Percentiles rank a stretch among this genome's conserved stretches.
phyloP scores from a whole-genome alignment of 2,797 vertebrate genomes.

The Tolypeutes matacus region DNA sequence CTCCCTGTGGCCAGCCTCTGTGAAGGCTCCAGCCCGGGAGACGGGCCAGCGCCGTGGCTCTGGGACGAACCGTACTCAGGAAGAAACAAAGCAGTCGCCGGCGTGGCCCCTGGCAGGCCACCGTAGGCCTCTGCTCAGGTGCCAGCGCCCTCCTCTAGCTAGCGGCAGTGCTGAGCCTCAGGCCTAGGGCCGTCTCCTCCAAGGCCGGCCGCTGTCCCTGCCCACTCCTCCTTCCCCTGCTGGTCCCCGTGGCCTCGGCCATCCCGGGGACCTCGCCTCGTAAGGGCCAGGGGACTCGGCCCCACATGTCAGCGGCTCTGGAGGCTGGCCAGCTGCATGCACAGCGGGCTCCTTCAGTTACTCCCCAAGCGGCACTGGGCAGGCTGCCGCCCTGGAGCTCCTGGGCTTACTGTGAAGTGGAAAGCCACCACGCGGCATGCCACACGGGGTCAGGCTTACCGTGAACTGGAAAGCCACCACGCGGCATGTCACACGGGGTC shows the following conservation, averaged over 20 bases:
- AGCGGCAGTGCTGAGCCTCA: rapidly evolving
- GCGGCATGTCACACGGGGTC: not conserved
- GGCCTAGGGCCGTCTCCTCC: no score
- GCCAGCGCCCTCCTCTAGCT: no score
- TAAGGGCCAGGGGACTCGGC: not conserved
- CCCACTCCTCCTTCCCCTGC: not conserved
- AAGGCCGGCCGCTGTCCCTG: no score
- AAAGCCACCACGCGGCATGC: not conserved
- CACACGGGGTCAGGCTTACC: rapidly evolving
- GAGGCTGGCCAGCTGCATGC: no score
- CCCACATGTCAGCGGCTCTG: rapidly evolving
- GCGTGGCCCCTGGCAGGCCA: rapidly evolving
- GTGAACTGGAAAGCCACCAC: not conserved
- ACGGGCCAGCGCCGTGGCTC: rapidly evolving
- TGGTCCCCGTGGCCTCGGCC: not conserved
- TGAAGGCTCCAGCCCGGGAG: not conserved
- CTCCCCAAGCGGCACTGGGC: no score
- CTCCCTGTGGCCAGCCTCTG: not conserved
- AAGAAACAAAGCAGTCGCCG: rapidly evolving
- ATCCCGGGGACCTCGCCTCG: not conserved
- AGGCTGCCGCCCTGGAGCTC: rapidly evolving
- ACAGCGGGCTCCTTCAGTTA: not conserved
- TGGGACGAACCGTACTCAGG: not conserved
- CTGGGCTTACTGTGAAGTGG: not conserved
- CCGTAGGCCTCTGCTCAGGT: not conserved